These are phyloP conservation scores for Empidonax traillii DNA, from an alignment of 2,113 vertebrate genomes.

Conservation along the genomic window DNA sequence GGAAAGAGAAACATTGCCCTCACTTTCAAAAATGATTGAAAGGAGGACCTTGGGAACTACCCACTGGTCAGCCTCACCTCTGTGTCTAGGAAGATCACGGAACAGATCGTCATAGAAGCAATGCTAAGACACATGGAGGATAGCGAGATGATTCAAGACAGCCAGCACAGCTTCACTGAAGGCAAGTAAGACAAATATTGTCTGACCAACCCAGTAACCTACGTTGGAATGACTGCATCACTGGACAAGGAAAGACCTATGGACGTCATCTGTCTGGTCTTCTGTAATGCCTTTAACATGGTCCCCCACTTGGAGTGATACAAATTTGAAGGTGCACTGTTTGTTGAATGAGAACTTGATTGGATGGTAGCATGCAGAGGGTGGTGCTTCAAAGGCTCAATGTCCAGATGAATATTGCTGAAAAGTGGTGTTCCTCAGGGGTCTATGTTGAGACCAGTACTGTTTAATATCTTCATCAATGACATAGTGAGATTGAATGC, in stretches of 20 bases:
- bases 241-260: background rate
- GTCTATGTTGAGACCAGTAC: background rate
- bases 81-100: background rate
- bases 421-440: background rate
- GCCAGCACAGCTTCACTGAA: background rate
- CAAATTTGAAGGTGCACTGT: background rate
- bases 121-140: background rate
- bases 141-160: background rate
- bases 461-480: background rate
- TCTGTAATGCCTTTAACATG: background rate
- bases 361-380: background rate
- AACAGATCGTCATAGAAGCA: background rate
- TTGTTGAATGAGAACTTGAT: background rate
- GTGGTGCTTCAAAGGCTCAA: background rate
- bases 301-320: background rate
- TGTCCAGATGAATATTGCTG: background rate
- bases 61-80: background rate
- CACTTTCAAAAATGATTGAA: background rate
- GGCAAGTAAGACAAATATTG: background rate
- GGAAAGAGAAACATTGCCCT: background rate
- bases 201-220: background rate
- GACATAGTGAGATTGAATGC: background rate
- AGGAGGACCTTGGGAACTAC: background rate
- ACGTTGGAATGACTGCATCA: background rate
- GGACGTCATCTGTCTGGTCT: background rate